These are phyloP conservation scores for Polia nebulosa DNA, from an alignment of 2,888 invertebrate genomes.

Conservation along the genomic window DNA sequence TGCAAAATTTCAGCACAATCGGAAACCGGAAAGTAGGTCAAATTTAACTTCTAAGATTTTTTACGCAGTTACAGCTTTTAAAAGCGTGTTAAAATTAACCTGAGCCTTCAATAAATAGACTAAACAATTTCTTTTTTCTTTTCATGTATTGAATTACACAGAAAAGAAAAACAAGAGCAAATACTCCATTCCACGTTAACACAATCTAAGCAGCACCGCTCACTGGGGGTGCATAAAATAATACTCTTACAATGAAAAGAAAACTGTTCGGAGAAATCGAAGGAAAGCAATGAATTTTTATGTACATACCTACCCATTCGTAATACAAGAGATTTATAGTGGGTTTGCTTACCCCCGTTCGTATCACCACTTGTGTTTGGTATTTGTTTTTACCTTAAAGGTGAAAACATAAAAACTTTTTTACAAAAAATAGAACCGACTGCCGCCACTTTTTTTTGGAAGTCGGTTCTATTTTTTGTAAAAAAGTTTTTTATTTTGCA, in stretches of 20 bases:
- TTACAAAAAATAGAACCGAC: too few species aligned
- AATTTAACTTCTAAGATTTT: too few species aligned
- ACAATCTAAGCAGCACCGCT: constrained; percentile 56
- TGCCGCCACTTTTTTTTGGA: too few species aligned
- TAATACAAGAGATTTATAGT: constrained; percentile 71
- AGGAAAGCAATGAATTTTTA: constrained; percentile 82
- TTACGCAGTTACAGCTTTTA: too few species aligned
- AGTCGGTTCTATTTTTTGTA: too few species aligned
- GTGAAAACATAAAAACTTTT: too few species aligned
- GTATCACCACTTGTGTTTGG: constrained; percentile 30
- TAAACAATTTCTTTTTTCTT: background rate
- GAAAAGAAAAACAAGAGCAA: constrained; percentile 17
- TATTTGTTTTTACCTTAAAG: constrained; percentile 53
- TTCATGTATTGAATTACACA: background rate
- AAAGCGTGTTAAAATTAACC: too few species aligned
- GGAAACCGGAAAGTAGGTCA: too few species aligned
- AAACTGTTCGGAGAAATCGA: constrained; percentile 80
- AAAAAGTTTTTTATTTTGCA: too few species aligned
- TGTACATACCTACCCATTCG: constrained; percentile 77
- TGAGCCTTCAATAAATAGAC: too few species aligned
- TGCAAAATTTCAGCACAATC: too few species aligned
- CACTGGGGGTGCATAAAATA: constrained; percentile 84
- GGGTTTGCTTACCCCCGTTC: constrained; percentile 45
- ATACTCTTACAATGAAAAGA: constrained; percentile 80
- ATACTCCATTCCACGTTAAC: constrained; percentile 47